phyloP scores from a whole-genome alignment of 2,888 invertebrate species.

The Frankliniella intonsa region DNA sequence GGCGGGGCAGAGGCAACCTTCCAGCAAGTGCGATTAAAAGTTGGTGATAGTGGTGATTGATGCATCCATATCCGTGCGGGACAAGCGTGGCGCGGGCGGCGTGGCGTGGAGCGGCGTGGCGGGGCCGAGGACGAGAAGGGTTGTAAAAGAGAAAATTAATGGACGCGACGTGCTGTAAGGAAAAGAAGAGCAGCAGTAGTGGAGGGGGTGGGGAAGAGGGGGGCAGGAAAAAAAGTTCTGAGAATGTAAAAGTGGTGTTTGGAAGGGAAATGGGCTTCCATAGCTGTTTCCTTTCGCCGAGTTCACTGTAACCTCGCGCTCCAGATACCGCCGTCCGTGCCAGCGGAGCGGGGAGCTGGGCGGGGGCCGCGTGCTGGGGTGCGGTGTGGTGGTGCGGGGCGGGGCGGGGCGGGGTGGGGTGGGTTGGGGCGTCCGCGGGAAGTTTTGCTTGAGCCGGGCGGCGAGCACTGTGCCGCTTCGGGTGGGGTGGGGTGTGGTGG shows the following conservation, averaged over 20 bases:
- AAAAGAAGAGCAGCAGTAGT: not conserved
- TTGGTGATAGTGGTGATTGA: slow-evolving; percentile 25
- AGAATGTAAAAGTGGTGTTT: slow-evolving; percentile 28
- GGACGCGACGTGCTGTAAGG: slow-evolving; percentile 27
- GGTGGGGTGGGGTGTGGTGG: no score
- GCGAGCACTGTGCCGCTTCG: no score
- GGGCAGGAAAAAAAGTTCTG: slow-evolving; percentile 26
- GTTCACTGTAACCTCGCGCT: slow-evolving; percentile 1
- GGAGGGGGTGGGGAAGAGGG: not conserved
- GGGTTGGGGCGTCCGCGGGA: not conserved
- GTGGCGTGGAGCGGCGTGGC: slow-evolving; percentile 34
- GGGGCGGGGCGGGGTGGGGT: not conserved
- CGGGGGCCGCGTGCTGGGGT: not conserved
- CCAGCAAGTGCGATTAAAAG: slow-evolving; percentile 22
- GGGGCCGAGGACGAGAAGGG: slow-evolving; percentile 35
- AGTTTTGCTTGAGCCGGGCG: no score
- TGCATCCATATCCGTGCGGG: slow-evolving; percentile 19
- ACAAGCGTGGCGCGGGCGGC: not conserved
- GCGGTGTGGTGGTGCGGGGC: not conserved
- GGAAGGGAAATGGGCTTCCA: slow-evolving; percentile 25
- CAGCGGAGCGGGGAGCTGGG: slow-evolving; percentile 40
- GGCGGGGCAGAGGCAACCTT: not conserved
- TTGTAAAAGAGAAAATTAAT: slow-evolving; percentile 27
- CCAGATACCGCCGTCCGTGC: slow-evolving; percentile 39
- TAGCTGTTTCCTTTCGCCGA: slow-evolving; percentile 10